phyloP scores from a whole-genome alignment of 1,140 invertebrate species.

The Eufriesea mexicana region DNA sequence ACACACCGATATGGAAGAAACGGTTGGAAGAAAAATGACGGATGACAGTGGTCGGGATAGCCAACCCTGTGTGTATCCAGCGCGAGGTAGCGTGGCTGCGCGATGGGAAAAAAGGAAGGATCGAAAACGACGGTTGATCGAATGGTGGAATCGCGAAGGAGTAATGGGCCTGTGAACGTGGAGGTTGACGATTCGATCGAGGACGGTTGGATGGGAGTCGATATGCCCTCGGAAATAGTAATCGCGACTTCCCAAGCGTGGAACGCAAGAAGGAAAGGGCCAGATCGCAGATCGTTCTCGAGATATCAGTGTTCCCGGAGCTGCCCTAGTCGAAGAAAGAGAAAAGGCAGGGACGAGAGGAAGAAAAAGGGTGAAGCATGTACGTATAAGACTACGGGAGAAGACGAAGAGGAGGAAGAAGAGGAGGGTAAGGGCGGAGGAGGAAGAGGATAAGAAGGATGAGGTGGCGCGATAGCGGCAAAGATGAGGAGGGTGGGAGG shows the following conservation, averaged over 20 bases:
- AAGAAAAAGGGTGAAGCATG: slow-evolving; percentile 39
- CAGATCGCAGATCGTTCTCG: slow-evolving; percentile 41
- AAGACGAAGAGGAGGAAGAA: slow-evolving; percentile 36
- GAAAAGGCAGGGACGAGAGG: slow-evolving; percentile 14
- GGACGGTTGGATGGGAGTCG: background rate
- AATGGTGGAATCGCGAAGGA: background rate
- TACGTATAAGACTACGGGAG: slow-evolving; percentile 49
- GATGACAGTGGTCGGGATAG: background rate
- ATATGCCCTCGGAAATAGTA: slow-evolving; percentile 35
- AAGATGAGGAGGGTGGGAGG: slow-evolving; percentile 42
- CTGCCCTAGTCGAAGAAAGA: slow-evolving; percentile 32
- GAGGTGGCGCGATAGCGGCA: slow-evolving; percentile 36
- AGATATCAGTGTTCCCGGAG: slow-evolving; percentile 51
- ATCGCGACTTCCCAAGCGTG: slow-evolving; percentile 26
- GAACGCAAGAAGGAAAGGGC: slow-evolving; percentile 34
- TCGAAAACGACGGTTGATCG: background rate
- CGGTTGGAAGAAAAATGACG: background rate
- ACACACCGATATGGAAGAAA: background rate
- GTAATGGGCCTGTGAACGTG: background rate
- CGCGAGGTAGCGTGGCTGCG: background rate
- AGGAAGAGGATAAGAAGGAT: slow-evolving; percentile 26
- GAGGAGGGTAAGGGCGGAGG: slow-evolving; percentile 19
- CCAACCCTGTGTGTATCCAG: background rate
- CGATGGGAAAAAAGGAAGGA: background rate
- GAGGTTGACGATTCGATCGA: background rate